Evolutionary conservation across 2,113 vertebrate species (phyloP).

Genomic region (Aix galericulata): DNA sequence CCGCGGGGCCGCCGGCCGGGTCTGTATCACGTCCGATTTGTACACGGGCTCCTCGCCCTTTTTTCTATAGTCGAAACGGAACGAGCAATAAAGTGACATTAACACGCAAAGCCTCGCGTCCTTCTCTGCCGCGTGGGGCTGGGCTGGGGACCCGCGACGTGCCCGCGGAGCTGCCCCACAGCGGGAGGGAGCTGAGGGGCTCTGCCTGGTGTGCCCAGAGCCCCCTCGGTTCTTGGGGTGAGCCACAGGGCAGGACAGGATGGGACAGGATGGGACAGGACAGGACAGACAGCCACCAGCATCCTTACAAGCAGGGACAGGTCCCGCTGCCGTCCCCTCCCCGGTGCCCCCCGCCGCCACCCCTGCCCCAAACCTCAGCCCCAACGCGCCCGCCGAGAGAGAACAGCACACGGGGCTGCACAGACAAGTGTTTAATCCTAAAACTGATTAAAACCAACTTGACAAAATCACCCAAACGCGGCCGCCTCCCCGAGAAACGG

Average conservation of each 20-base stretch:
- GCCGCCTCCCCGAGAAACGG: background rate
- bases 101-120: background rate
- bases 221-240: accelerated
- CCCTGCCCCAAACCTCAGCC: background rate
- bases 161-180: accelerated
- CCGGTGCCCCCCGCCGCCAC: background rate
- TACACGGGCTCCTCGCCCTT: slow-evolving; percentile 56
- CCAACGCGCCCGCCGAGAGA: background rate
- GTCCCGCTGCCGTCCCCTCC: background rate
- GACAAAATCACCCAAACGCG: slow-evolving; percentile 21
- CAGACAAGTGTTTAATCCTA: slow-evolving; percentile 69
- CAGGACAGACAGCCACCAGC: background rate
- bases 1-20: background rate
- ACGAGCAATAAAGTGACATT: slow-evolving; percentile 63
- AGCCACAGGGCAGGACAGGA: background rate
- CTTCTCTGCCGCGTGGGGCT: background rate
- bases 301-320: accelerated
- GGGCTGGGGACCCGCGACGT: background rate
- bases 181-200: background rate
- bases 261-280: too few species aligned
- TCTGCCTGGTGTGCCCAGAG: background rate
- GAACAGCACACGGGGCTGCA: background rate
- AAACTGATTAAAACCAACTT: slow-evolving; percentile 75
- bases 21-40: slow-evolving; percentile 58
- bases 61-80: slow-evolving; percentile 52